Evolutionary conservation across 64 coral and sea anemone genomes (phyloP).

Genomic region (Pocillopora verrucosa): DNA sequence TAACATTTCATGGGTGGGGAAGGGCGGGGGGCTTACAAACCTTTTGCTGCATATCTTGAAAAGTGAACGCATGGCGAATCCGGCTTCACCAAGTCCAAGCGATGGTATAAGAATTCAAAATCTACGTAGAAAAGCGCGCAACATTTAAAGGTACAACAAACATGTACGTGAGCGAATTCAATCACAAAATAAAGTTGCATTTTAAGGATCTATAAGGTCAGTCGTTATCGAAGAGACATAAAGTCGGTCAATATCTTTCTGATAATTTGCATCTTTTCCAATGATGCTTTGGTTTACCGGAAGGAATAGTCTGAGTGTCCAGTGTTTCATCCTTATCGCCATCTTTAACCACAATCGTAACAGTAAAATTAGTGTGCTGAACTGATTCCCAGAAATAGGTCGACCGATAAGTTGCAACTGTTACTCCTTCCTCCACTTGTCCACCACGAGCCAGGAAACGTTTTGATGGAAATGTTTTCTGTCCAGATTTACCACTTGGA

Average conservation of each 20-base stretch:
- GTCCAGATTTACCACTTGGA: constrained; percentile 14
- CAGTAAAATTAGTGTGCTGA: constrained; percentile 41
- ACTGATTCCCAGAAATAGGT: constrained; percentile 52
- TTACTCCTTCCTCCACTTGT: constrained; percentile 40
- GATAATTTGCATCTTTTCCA: neutral
- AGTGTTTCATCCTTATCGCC: constrained; percentile 21
- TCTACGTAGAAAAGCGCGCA: neutral
- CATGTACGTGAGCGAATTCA: too few relatives aligned
- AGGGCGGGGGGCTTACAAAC: neutral
- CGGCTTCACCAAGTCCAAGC: constrained; percentile 36
- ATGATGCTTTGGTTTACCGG: neutral
- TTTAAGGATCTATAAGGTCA: neutral
- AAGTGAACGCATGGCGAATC: constrained; percentile 32
- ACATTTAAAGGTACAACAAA: too few relatives aligned
- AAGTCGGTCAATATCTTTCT: neutral
- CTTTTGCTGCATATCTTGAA: constrained; percentile 38
- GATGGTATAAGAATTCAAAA: constrained; percentile 64
- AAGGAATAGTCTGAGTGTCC: neutral
- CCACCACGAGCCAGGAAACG: constrained; percentile 62
- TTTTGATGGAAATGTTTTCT: neutral
- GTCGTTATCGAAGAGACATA: too few relatives aligned
- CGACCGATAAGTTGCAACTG: constrained; percentile 31
- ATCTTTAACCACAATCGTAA: constrained; percentile 36
- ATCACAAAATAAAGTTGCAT: neutral
- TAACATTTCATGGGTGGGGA: too few relatives aligned